These are phyloP conservation scores for Acanthococcus lagerstroemiae DNA, from an alignment of 2,888 invertebrate species.

Conservation along the genomic window DNA sequence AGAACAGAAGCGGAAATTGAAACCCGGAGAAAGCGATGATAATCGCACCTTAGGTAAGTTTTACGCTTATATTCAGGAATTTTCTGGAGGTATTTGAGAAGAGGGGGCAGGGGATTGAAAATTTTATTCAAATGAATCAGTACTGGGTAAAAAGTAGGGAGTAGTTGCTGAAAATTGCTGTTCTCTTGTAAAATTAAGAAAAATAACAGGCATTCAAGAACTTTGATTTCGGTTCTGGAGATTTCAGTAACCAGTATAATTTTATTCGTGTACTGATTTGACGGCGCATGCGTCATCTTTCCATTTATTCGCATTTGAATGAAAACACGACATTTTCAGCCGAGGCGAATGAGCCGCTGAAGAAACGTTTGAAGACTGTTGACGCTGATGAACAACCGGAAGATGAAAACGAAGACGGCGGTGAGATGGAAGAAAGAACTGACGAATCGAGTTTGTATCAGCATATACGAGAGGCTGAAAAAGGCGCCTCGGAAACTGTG, in stretches of 20 bases:
- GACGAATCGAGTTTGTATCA: slow-evolving; percentile 58
- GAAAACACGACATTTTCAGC: slow-evolving; percentile 41
- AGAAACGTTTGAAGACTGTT: slow-evolving; percentile 52
- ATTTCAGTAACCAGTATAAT: no score
- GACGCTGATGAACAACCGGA: slow-evolving; percentile 46
- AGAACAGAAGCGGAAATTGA: slow-evolving; percentile 49
- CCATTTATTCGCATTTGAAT: neutral
- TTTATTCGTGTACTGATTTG: no score
- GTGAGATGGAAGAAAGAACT: slow-evolving; percentile 37
- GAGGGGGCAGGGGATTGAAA: no score
- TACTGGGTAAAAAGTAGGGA: no score
- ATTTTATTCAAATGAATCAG: no score
- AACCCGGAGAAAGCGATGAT: slow-evolving; percentile 64
- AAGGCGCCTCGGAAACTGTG: slow-evolving; percentile 45
- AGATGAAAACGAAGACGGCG: slow-evolving; percentile 41
- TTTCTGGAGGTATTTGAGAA: no score
- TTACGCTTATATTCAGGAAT: neutral
- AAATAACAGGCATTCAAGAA: no score
- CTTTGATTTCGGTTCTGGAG: no score
- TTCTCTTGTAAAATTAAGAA: no score
- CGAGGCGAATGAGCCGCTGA: slow-evolving; percentile 52
- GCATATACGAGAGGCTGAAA: slow-evolving; percentile 70
- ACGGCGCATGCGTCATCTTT: no score
- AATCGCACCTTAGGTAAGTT: slow-evolving; percentile 54
- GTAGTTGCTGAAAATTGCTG: no score